Base-by-base conservation (phyloP, 2,888 invertebrate genomes). In the Sesia bembeciformis region DNA sequence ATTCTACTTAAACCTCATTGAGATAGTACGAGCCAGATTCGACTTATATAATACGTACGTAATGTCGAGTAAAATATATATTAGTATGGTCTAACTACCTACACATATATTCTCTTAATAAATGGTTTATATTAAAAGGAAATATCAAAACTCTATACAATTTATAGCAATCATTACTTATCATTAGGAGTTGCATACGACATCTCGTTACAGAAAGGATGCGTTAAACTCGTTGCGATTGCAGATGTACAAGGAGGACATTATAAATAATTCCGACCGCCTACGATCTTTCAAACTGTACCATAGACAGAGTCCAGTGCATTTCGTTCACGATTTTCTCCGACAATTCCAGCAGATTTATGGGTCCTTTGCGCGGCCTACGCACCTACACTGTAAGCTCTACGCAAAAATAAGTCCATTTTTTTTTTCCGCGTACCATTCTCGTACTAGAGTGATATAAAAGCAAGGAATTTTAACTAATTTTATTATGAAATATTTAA, bases 291-390 rank as follows among this genome's bases (percentile, higher is more conserved):
- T 73, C 70, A 66, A 74, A 72, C 63, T 55, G 58, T 53, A 60
- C 65, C 62, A 65, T 69, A 65, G 71, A 66, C 60, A 64, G 65
- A 67, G 68, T 67, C 66, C 67, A 65, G 62, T 64, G 63, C 67
- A 58, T 61, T 62, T 63, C 59, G 67, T 76, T 74, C 76, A 72
- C 70, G 70, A 73, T 79, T 83, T 81, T 76, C 80, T 70, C 81
- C 67, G 68, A 78, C 80, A 78, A 74, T 76, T 71, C 65, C 62
- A 64, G 76, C 72, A 74, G 79, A 83, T 84, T 84, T 84, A 84
- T 82, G 71, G 68, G 68, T 74, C 72, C 72, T 73, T 74, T 66
- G 61, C 63, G 62, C 74, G 59, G 68, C 81, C 82, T 73, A 83
- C 81, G 76, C 79, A 56, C 61, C 64, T 60, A 62, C 58, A 66